These are phyloP conservation scores for Girardia tigrina DNA, from an alignment of 2,888 invertebrate species.

Conservation along the genomic window DNA sequence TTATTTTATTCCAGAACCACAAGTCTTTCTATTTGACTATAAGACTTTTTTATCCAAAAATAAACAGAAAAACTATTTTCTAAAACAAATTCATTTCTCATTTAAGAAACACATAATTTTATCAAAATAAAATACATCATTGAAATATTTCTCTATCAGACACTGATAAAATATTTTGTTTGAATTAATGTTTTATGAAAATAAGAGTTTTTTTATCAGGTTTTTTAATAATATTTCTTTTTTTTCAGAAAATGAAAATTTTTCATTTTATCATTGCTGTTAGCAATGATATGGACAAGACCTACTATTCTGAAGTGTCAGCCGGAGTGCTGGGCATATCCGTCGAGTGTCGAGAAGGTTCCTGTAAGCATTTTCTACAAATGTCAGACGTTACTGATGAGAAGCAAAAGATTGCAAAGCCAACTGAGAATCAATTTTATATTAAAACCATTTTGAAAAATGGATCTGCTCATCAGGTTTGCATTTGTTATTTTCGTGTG, in stretches of 20 bases:
- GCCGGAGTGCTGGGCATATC: neutral
- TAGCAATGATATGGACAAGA: neutral
- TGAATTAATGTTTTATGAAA: no score
- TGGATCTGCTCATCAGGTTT: constrained; percentile 12
- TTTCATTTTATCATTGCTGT: constrained; percentile 4
- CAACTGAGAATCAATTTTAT: neutral
- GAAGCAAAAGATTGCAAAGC: neutral
- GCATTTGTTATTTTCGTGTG: no score
- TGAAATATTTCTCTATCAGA: no score
- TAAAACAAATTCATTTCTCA: no score
- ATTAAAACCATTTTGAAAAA: constrained; percentile 19
- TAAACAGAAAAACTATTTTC: no score
- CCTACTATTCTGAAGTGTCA: neutral
- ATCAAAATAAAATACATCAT: no score
- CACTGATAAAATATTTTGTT: no score
- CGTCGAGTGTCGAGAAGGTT: neutral
- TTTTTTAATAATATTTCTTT: neutral
- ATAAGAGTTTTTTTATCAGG: neutral
- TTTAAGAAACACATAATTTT: no score
- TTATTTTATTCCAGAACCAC: no score
- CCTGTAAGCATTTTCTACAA: neutral
- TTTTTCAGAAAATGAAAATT: neutral
- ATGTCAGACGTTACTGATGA: neutral
- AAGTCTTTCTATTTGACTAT: no score
- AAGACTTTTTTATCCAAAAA: no score